Percentiles rank a stretch among this genome's conserved stretches.
phyloP scores from a whole-genome alignment of 2,113 vertebrate genomes.

The Zapus hudsonius region DNA sequence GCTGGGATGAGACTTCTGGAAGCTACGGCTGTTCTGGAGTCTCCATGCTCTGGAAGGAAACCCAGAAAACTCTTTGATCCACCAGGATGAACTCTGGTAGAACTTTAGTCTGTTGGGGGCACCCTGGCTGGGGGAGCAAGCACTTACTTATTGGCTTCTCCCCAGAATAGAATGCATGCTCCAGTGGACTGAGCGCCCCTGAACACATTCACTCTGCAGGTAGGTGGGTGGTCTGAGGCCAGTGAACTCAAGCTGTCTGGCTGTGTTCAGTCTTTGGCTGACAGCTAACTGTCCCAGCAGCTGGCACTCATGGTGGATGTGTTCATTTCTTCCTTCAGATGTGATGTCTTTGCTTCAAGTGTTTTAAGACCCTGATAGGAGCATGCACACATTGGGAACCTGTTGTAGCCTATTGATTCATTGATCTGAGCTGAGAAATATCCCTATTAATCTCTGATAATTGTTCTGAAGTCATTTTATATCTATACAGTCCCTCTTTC shows the following conservation, averaged over 20 bases:
- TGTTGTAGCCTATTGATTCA: background rate
- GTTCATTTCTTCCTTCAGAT: background rate
- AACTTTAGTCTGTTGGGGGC: too few relatives aligned
- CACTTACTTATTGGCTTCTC: too few relatives aligned
- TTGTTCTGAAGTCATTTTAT: background rate
- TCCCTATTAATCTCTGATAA: background rate
- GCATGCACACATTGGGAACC: background rate
- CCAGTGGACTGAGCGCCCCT: background rate
- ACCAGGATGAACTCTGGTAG: too few relatives aligned
- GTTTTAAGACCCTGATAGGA: background rate
- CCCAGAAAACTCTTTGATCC: too few relatives aligned
- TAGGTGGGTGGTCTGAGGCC: background rate
- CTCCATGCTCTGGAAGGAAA: too few relatives aligned
- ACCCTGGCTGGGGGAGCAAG: too few relatives aligned
- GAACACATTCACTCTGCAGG: accelerated
- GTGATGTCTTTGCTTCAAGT: background rate
- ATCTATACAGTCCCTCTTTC: background rate
- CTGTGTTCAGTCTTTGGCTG: background rate
- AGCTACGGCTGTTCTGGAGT: too few relatives aligned
- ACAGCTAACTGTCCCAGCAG: background rate
- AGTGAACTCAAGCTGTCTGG: background rate
- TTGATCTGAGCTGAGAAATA: background rate
- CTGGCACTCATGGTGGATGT: background rate
- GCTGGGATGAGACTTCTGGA: too few relatives aligned
- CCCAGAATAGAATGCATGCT: too few relatives aligned